Conservation (phyloP, 1,140 invertebrate species). For the Drosophila parabipectinata region DNA sequence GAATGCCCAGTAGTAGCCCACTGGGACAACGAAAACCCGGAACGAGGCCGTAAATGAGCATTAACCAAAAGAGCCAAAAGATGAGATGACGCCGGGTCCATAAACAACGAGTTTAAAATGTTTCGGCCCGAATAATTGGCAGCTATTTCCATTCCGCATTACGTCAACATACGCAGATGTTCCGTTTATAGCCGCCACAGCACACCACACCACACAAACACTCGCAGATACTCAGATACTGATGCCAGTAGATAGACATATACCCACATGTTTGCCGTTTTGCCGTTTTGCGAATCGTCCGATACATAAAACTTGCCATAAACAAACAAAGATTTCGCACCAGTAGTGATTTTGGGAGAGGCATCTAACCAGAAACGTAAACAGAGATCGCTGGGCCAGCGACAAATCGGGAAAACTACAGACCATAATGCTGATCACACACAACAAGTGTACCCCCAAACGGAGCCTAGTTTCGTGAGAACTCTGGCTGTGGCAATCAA, state of each 20-base stretch:
- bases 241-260: constrained; percentile 34
- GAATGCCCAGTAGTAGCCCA: constrained; percentile 5
- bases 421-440: too few relatives aligned
- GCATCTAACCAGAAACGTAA: constrained; percentile 48
- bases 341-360: constrained; percentile 11
- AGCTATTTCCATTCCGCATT: constrained; percentile 71
- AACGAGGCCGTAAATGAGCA: constrained; percentile 16
- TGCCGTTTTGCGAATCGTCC: constrained; percentile 49
- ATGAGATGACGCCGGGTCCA: constrained; percentile 5
- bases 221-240: background rate
- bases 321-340: constrained; percentile 57
- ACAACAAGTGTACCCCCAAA: too few relatives aligned
- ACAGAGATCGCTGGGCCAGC: constrained; percentile 44
- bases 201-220: background rate
- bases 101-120: constrained; percentile 58
- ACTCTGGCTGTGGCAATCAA: background rate
- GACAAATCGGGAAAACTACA: too few relatives aligned
- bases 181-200: constrained; percentile 18
- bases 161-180: constrained; percentile 66
- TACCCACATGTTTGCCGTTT: constrained; percentile 64
- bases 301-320: constrained; percentile 68
- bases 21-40: background rate
- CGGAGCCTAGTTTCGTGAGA: background rate
- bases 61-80: constrained; percentile 15
- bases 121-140: constrained; percentile 45